Base-by-base conservation (phyloP, 2,888 invertebrate species). In the Caenorhabditis sp. region DNA sequence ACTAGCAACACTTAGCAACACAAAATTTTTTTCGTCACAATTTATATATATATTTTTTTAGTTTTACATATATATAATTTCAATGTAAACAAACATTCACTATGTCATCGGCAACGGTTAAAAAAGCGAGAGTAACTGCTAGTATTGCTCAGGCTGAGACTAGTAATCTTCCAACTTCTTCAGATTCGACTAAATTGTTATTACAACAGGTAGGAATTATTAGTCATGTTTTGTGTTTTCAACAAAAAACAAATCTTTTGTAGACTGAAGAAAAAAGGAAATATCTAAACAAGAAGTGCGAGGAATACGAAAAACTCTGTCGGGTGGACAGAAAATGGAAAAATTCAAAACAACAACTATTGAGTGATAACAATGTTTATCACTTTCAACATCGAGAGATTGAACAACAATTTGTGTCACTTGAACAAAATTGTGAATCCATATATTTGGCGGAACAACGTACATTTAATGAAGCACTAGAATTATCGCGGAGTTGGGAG, bases 221-320 rank as follows among this genome's bases (percentile, higher is more conserved):
- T n/a, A n/a, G 5, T n/a, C 7, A 50, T 50, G 7, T 10, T 50
- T 50, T 50, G 7, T 12, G 12, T 21, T 20, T 21, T 20, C 12
- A 12, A 23, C 23, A 25, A 59, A 17, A 7, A 31, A 7, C 31
- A 31, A 10, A 7, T 31, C 31, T 31, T 59, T 61, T 71, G 21
- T 62, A 77, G 77, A 71, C 69, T 20, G 65, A 70, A 52, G 61
- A 58, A 52, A 77, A 77, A 49, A 66, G 71, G 26, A 65, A 74
- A 60, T 52, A 65, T 14, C 67, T 77, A 23, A 70, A 74, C 63
- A 71, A 70, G 59, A 66, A 71, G 60, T 77, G 77, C 56, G 38
- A 59, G 23, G 68, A 74, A 43, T 77, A 77, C 23, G 77, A 77
- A 26, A 64, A 70, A 60, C 36, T 77, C 27, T 73, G 73, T 61